Conservation (phyloP, 2,888 invertebrate genomes). For the Zhengitettix transpicula region DNA sequence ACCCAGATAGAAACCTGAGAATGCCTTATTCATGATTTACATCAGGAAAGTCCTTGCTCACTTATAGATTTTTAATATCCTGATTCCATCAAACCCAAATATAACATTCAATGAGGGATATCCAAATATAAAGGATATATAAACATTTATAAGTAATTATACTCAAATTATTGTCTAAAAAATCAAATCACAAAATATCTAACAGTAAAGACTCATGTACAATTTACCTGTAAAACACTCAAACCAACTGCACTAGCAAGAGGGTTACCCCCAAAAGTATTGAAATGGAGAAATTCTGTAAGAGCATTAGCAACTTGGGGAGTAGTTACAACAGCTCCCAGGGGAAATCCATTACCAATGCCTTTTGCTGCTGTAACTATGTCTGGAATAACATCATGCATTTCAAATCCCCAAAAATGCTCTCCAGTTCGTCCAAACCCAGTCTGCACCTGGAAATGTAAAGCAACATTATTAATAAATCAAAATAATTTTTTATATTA, state of each 20-base stretch:
- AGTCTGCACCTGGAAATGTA: constrained; percentile 59
- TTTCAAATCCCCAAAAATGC: constrained; percentile 92
- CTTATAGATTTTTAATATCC: too few species aligned
- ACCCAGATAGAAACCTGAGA: too few species aligned
- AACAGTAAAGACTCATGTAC: too few species aligned
- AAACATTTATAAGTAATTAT: background rate
- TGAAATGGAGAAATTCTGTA: constrained; percentile 66
- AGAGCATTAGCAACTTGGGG: constrained; percentile 69
- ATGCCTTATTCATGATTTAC: too few species aligned
- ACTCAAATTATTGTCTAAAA: too few species aligned
- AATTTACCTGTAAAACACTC: constrained; percentile 86
- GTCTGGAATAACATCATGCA: constrained; percentile 73
- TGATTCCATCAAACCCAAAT: too few species aligned
- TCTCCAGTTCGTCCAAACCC: constrained; percentile 92
- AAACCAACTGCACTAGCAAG: constrained; percentile 74
- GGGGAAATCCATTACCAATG: constrained; percentile 88
- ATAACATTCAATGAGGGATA: too few species aligned
- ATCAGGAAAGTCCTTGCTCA: too few species aligned
- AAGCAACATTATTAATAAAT: too few species aligned
- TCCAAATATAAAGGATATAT: too few species aligned
- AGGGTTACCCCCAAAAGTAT: constrained; percentile 93
- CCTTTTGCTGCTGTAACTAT: constrained; percentile 94
- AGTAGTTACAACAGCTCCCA: constrained; percentile 90
- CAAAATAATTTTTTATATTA: too few species aligned
- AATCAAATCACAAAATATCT: too few species aligned